Percentiles rank a stretch among this genome's conserved stretches.
Evolutionary conservation across 2,888 invertebrate species (phyloP).

Genomic region (Dorcus parallelipipedus): DNA sequence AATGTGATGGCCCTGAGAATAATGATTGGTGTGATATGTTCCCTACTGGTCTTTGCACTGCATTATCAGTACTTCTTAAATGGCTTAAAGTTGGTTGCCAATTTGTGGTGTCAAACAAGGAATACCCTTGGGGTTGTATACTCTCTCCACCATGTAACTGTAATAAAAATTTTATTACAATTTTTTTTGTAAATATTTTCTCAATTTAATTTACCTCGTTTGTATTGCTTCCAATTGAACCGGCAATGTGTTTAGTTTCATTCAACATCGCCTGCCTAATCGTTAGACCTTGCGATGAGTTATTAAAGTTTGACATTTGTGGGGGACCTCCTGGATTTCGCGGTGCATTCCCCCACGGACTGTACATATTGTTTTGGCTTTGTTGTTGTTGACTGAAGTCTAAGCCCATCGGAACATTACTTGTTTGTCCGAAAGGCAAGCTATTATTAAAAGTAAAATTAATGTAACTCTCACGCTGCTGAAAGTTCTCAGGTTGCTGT

Average conservation of each 20-base stretch:
- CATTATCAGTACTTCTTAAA: slow-evolving; percentile 29
- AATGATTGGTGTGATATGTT: slow-evolving; percentile 57
- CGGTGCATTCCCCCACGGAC: slow-evolving; percentile 31
- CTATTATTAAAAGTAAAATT: slow-evolving; percentile 18
- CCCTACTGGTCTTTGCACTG: slow-evolving; percentile 25
- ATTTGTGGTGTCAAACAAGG: slow-evolving; percentile 45
- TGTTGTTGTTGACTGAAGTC: slow-evolving; percentile 21
- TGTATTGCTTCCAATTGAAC: slow-evolving; percentile 13
- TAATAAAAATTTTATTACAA: neutral
- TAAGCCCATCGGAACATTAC: slow-evolving; percentile 12
- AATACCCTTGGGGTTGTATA: slow-evolving; percentile 39
- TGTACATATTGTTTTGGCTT: slow-evolving; percentile 31
- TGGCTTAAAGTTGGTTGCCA: slow-evolving; percentile 46
- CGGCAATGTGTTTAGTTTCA: slow-evolving; percentile 35
- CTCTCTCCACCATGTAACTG: slow-evolving; percentile 13
- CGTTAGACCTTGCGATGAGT: slow-evolving; percentile 33
- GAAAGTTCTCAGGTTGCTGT: slow-evolving; percentile 13
- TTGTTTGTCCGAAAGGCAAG: slow-evolving; percentile 12
- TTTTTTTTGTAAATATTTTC: neutral
- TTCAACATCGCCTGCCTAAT: slow-evolving; percentile 47
- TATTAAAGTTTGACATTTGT: neutral
- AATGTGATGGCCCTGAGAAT: slow-evolving; percentile 75
- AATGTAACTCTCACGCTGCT: slow-evolving; percentile 20
- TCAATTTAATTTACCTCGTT: neutral
- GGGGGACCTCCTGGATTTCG: neutral